Conservation (phyloP, 2,888 invertebrate species). For the Hydriomena furcata region DNA sequence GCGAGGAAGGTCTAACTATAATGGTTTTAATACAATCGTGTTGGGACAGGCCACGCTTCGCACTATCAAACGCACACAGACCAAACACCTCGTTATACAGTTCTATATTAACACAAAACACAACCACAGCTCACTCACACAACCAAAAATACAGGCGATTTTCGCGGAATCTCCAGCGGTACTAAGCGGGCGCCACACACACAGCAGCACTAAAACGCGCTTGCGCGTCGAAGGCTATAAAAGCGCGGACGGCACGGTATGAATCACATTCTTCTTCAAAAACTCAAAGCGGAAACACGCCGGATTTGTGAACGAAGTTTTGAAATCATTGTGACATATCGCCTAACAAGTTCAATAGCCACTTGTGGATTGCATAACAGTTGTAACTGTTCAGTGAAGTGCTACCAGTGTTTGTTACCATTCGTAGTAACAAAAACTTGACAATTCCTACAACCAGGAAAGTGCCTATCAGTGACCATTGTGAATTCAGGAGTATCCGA, state of each 20-base stretch:
- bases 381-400: conserved; percentile 49
- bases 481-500: conserved; percentile 63
- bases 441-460: conserved; percentile 52
- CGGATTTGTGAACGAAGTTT: conserved; percentile 53
- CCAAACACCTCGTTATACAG: conserved; percentile 35
- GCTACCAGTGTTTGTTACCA: conserved; percentile 52
- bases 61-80: conserved; percentile 48
- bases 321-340: conserved; percentile 79
- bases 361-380: conserved; percentile 50
- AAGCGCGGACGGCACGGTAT: conserved; percentile 41
- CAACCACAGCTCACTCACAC: conserved; percentile 45
- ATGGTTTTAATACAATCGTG: conserved; percentile 48
- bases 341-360: conserved; percentile 43
- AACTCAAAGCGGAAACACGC: conserved; percentile 54
- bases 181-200: conserved; percentile 58
- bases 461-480: conserved; percentile 60
- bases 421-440: conserved; percentile 47
- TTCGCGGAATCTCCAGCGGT: conserved; percentile 67
- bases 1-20: conserved; percentile 39
- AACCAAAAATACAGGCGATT: conserved; percentile 44
- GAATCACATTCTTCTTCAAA: conserved; percentile 53
- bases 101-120: conserved; percentile 41
- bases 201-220: conserved; percentile 50
- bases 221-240: conserved; percentile 50
- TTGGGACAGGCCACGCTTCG: conserved; percentile 51